A percentile compares a stretch with the other conserved stretches of the same genome.
These are phyloP conservation scores for Mustela lutreola DNA, from an alignment of 2,113 vertebrate species.

Conservation along the genomic window DNA sequence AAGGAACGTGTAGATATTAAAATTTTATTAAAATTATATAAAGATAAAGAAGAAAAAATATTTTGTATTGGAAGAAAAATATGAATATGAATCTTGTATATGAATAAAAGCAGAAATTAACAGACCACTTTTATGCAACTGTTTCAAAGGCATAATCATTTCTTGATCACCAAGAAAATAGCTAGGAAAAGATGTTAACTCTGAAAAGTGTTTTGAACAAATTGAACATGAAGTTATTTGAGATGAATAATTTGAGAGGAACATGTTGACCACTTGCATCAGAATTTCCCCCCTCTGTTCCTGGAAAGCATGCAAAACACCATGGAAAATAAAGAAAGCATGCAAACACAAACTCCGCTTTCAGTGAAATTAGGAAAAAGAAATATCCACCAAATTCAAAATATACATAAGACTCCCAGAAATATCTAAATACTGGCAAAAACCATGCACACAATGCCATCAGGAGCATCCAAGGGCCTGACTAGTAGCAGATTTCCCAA, in stretches of 20 bases:
- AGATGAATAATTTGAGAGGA: neutral
- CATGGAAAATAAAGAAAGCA: neutral
- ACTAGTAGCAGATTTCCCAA: neutral
- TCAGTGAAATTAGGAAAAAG: neutral
- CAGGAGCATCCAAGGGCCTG: too few species aligned
- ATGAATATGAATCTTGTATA: neutral
- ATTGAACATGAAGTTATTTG: neutral
- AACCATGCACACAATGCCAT: neutral
- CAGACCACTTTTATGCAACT: neutral
- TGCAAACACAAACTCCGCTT: neutral
- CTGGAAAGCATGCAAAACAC: neutral
- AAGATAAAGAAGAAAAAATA: neutral
- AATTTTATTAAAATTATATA: slow-evolving; percentile 1
- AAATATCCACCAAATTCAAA: neutral
- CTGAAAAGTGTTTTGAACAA: neutral
- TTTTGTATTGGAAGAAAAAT: neutral
- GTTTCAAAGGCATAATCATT: neutral
- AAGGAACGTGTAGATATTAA: slow-evolving; percentile 11
- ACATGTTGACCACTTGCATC: neutral
- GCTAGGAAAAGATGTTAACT: neutral
- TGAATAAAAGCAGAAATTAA: neutral
- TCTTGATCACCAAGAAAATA: neutral
- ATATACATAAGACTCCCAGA: neutral
- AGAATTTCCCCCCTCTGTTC: neutral
- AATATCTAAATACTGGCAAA: neutral